phyloP scores from a whole-genome alignment of 2,888 invertebrate genomes.

The Macrosiphum euphorbiae region DNA sequence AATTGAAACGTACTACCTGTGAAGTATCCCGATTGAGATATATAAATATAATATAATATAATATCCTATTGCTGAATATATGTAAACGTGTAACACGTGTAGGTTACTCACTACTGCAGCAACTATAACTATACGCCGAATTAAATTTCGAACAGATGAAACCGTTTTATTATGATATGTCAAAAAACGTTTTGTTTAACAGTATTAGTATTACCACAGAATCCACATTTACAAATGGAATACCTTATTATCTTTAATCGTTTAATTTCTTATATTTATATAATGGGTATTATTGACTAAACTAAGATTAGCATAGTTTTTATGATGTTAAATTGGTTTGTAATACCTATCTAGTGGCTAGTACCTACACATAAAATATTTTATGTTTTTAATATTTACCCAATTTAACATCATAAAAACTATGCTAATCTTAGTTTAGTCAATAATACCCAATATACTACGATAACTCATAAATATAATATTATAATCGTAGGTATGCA shows the following conservation, averaged over 20 bases:
- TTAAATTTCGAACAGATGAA: not conserved
- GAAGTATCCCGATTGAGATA: not conserved
- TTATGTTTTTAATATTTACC: not conserved
- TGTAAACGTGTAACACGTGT: not conserved
- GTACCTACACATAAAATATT: not conserved
- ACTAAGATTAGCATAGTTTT: too few species aligned
- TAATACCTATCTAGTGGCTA: too few species aligned
- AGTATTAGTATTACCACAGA: not conserved
- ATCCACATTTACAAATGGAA: too few species aligned
- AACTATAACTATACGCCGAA: not conserved
- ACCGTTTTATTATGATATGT: not conserved
- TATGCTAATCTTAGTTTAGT: not conserved
- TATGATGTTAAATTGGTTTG: too few species aligned
- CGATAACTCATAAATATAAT: not conserved
- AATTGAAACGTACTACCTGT: not conserved
- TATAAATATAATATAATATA: too few species aligned
- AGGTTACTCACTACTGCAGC: not conserved
- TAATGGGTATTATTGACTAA: too few species aligned
- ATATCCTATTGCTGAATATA: too few species aligned
- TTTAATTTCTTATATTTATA: too few species aligned
- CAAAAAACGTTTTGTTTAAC: not conserved
- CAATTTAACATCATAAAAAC: too few species aligned
- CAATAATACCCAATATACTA: not conserved
- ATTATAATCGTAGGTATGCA: not conserved
- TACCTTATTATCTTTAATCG: too few species aligned